A percentile compares a stretch with the other conserved stretches of the same genome.
These are phyloP conservation scores for Dicyrtoma fusca DNA, from an alignment of 2,888 invertebrate species.

Conservation along the genomic window DNA sequence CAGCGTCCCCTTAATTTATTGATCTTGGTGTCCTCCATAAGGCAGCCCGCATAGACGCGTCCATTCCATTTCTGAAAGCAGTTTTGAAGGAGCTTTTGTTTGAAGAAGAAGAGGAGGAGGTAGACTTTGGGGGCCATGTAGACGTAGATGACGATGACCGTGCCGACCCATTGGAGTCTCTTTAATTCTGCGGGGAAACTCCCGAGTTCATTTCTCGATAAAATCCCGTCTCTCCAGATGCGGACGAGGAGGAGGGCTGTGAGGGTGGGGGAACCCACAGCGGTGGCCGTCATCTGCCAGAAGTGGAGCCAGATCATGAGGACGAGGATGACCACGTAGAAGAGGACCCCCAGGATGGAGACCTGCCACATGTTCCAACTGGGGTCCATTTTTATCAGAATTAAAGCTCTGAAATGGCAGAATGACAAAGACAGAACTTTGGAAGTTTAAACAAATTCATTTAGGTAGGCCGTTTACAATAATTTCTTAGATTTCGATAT, in stretches of 20 bases:
- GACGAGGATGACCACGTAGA: neutral
- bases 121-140: constrained; percentile 24
- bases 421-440: constrained; percentile 1
- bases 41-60: constrained; percentile 10
- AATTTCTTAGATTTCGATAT: no score
- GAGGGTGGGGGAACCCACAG: constrained; percentile 14
- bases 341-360: neutral
- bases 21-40: constrained; percentile 23
- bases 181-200: neutral
- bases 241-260: neutral
- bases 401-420: neutral
- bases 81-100: constrained; percentile 25
- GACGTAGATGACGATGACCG: constrained; percentile 7
- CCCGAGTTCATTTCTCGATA: neutral
- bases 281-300: neutral
- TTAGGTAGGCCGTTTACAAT: no score
- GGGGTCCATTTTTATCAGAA: constrained; percentile 10
- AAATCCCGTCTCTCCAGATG: neutral
- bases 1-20: constrained; percentile 9
- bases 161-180: neutral
- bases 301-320: neutral
- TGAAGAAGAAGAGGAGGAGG: constrained; percentile 18
- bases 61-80: constrained; percentile 29
- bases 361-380: neutral
- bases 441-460: no score